A percentile compares a stretch with the other conserved stretches of the same genome.
Conservation (phyloP, 2,797 vertebrate species). For the Rhinella marina region DNA sequence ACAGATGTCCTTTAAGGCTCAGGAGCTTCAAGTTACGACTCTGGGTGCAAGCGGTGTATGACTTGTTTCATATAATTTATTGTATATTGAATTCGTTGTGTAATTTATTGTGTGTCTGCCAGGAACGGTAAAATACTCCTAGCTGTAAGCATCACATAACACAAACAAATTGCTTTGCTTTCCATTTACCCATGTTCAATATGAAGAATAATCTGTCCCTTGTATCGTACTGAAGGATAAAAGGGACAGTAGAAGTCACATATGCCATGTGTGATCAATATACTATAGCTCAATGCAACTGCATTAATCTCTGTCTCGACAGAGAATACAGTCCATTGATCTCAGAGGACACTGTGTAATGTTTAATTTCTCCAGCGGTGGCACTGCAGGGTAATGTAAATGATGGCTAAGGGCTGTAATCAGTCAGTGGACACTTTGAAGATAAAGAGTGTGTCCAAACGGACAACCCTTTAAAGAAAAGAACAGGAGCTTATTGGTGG, state of each 20-base stretch:
- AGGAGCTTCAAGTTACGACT: too few species aligned
- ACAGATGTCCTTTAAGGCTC: too few species aligned
- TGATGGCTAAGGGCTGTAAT: background rate
- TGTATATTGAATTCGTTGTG: background rate
- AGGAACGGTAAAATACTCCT: background rate
- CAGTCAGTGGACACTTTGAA: too few species aligned
- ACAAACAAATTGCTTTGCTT: constrained; percentile 7
- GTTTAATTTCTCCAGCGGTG: background rate
- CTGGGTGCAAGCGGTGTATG: background rate
- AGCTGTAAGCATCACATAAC: background rate
- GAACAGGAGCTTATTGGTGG: too few species aligned
- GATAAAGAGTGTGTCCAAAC: background rate
- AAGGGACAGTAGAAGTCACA: background rate
- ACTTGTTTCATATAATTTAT: background rate
- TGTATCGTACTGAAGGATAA: background rate
- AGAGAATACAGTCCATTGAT: background rate
- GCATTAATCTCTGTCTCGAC: background rate
- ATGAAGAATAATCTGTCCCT: background rate
- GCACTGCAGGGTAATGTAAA: background rate
- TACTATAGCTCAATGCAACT: background rate
- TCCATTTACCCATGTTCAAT: background rate
- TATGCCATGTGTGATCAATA: background rate
- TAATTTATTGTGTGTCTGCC: background rate
- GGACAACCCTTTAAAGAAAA: background rate
- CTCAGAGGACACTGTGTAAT: background rate